Evolutionary conservation across 2,888 invertebrate species (phyloP).

Genomic region (Linnaemya tessellans): DNA sequence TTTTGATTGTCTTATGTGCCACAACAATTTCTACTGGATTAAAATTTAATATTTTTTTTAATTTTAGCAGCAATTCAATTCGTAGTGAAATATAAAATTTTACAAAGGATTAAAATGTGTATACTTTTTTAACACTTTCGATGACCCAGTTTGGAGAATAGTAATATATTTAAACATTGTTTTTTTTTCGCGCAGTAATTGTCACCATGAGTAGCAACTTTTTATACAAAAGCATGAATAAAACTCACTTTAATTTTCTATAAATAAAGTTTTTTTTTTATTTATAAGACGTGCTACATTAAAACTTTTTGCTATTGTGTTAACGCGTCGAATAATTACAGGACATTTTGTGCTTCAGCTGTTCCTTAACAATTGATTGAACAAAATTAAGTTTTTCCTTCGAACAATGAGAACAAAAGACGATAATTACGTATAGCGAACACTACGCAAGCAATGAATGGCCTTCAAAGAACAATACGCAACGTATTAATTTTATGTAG

Average conservation of each 20-base stretch:
- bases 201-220: too few species aligned
- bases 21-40: too few species aligned
- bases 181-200: too few species aligned
- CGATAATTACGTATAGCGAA: not conserved
- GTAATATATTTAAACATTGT: too few species aligned
- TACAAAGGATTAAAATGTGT: too few species aligned
- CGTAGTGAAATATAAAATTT: too few species aligned
- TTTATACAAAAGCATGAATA: not conserved
- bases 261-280: not conserved
- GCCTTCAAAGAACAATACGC: conserved; percentile 4
- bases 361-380: conserved; percentile 33
- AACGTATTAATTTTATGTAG: not conserved
- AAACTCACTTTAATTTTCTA: not conserved
- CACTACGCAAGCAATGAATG: not conserved
- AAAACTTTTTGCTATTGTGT: conserved; percentile 18
- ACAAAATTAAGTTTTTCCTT: conserved; percentile 32
- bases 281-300: not conserved
- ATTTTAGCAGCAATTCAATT: too few species aligned
- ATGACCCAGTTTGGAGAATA: too few species aligned
- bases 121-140: too few species aligned
- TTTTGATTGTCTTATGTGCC: too few species aligned
- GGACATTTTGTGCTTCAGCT: conserved; percentile 60
- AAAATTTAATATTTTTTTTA: too few species aligned
- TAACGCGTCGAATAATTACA: conserved; percentile 51
- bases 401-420: conserved; percentile 41